Percentiles rank a stretch among this genome's conserved stretches.
Conservation (phyloP, 1,140 invertebrate species). For the Piezodorus guildinii region DNA sequence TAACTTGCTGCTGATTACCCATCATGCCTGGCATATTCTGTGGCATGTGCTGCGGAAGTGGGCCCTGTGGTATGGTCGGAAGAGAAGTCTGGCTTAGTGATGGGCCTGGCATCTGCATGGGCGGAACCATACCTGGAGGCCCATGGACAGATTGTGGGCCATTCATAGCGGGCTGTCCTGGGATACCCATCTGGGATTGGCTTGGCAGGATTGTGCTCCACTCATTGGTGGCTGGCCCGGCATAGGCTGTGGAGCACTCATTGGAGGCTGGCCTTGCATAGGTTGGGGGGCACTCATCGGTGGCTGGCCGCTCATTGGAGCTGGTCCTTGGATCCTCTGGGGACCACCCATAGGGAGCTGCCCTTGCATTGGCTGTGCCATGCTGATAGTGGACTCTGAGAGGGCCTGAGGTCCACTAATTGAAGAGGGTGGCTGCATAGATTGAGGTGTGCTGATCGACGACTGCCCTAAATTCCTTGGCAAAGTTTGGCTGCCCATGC, state of each 20-base stretch:
- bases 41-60: background rate
- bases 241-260: background rate
- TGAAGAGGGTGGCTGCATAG: background rate
- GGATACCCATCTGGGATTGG: background rate
- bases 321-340: background rate
- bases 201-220: background rate
- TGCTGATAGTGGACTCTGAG: background rate
- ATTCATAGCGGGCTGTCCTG: background rate
- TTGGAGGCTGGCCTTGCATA: background rate
- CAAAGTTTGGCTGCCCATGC: background rate
- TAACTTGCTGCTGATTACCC: slow-evolving; percentile 3
- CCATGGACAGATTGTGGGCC: slow-evolving; percentile 12
- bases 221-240: background rate
- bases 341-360: slow-evolving; percentile 7
- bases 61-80: background rate
- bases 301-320: background rate
- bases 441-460: background rate
- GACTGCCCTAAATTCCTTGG: background rate
- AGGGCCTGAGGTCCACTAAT: background rate
- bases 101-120: background rate
- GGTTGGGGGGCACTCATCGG: background rate
- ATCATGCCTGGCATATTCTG: background rate
- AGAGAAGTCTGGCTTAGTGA: background rate
- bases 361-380: background rate
- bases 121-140: background rate